Percentiles rank a stretch among this genome's conserved stretches.
Conservation (phyloP, 2,888 invertebrate genomes). For the Trichopria drosophilae region DNA sequence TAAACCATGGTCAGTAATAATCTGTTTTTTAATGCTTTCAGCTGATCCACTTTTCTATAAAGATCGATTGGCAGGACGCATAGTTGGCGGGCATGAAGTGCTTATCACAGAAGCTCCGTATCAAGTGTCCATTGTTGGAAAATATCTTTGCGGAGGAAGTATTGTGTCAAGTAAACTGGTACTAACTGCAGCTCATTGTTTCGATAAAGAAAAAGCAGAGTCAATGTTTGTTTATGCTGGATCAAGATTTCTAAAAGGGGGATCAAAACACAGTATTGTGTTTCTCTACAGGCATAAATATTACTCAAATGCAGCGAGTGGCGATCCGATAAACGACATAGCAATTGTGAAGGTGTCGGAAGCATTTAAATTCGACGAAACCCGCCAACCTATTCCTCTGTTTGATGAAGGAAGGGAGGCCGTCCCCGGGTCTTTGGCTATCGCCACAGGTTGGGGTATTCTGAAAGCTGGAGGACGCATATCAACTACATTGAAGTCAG, state of each 20-base stretch:
- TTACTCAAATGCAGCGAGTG: constrained; percentile 56
- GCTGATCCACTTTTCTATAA: too few species aligned
- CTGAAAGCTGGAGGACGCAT: constrained; percentile 35
- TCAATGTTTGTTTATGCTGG: constrained; percentile 55
- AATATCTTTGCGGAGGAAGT: constrained; percentile 66
- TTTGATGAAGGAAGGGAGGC: constrained; percentile 53
- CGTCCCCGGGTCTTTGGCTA: constrained; percentile 34
- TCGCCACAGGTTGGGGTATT: constrained; percentile 46
- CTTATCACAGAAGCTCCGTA: constrained; percentile 61
- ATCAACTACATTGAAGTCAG: constrained; percentile 59
- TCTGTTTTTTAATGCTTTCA: too few species aligned
- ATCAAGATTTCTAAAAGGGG: constrained; percentile 60
- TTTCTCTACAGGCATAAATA: constrained; percentile 60
- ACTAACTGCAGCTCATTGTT: constrained; percentile 66
- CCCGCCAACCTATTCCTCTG: constrained; percentile 59
- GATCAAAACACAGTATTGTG: constrained; percentile 54
- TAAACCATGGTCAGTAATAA: too few species aligned
- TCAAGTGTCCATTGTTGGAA: constrained; percentile 61
- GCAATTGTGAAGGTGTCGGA: constrained; percentile 61
- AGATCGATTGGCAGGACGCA: too few species aligned
- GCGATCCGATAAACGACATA: constrained; percentile 56
- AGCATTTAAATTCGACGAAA: constrained; percentile 59
- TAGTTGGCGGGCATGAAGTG: constrained; percentile 61
- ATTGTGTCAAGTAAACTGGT: constrained; percentile 60
- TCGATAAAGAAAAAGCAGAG: constrained; percentile 43